Percentiles rank a stretch among this genome's conserved stretches.
Evolutionary conservation across 2,797 vertebrate species (phyloP).

Genomic region (Somateria mollissima): DNA sequence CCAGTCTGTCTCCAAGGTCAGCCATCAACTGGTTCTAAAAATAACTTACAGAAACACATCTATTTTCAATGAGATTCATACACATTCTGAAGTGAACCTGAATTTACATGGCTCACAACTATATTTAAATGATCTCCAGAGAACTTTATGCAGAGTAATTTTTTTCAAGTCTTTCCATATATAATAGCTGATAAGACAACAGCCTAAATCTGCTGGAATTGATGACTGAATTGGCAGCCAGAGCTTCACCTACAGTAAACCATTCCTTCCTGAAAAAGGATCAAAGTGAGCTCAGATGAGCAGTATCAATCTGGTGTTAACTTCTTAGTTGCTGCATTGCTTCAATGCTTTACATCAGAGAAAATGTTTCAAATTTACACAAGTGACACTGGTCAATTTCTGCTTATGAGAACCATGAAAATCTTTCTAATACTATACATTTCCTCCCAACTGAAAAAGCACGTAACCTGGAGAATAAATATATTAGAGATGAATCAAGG

Average conservation of each 20-base stretch:
- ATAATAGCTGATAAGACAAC: rapidly evolving
- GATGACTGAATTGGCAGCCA: background rate
- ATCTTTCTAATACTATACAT: background rate
- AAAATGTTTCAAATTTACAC: background rate
- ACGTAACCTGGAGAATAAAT: background rate
- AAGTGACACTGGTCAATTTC: background rate
- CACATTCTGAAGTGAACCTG: background rate
- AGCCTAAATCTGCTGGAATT: background rate
- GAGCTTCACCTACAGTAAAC: background rate
- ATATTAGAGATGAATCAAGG: background rate
- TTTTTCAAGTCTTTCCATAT: background rate
- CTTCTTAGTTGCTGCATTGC: background rate
- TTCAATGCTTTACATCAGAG: background rate
- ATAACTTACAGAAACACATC: background rate
- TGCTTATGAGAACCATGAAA: background rate
- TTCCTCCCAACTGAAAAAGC: background rate
- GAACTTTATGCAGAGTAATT: background rate
- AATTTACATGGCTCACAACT: background rate
- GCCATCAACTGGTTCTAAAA: background rate
- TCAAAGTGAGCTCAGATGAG: background rate
- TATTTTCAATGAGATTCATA: background rate
- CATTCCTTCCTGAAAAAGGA: background rate
- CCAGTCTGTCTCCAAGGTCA: background rate
- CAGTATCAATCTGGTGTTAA: background rate
- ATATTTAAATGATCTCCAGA: background rate